These are phyloP conservation scores for Lepidurus couesii DNA, from an alignment of 1,140 invertebrate genomes.

Conservation along the genomic window DNA sequence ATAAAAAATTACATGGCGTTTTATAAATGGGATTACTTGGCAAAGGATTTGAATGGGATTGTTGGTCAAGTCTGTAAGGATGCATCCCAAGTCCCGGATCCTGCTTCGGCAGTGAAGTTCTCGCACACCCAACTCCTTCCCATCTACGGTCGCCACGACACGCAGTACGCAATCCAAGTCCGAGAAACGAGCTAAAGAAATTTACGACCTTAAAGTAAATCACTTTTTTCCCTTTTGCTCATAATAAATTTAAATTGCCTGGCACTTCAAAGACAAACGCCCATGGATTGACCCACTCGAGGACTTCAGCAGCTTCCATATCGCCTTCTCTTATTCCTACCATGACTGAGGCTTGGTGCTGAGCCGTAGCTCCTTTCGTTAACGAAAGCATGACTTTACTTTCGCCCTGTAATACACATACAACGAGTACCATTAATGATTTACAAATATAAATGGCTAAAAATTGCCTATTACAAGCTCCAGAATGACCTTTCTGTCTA, in stretches of 20 bases:
- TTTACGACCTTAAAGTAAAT: background rate
- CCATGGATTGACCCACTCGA: constrained; percentile 32
- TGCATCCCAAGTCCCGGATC: constrained; percentile 70
- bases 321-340: constrained; percentile 3
- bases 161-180: background rate
- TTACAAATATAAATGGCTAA: background rate
- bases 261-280: constrained; percentile 29
- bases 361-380: background rate
- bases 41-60: constrained; percentile 75
- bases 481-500: background rate
- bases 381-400: constrained; percentile 22
- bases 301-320: background rate
- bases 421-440: background rate
- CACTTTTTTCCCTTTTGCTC: background rate
- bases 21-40: constrained; percentile 14
- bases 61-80: constrained; percentile 61
- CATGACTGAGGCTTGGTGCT: background rate
- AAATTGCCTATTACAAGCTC: background rate
- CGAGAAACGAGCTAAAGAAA: background rate
- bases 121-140: constrained; percentile 63
- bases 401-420: constrained; percentile 8
- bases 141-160: constrained; percentile 44
- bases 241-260: constrained; percentile 6
- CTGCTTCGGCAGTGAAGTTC: constrained; percentile 80
- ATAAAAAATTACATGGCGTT: background rate